Evolutionary conservation across 2,888 invertebrate genomes (phyloP).

Genomic region (Meliscaeva auricollis): DNA sequence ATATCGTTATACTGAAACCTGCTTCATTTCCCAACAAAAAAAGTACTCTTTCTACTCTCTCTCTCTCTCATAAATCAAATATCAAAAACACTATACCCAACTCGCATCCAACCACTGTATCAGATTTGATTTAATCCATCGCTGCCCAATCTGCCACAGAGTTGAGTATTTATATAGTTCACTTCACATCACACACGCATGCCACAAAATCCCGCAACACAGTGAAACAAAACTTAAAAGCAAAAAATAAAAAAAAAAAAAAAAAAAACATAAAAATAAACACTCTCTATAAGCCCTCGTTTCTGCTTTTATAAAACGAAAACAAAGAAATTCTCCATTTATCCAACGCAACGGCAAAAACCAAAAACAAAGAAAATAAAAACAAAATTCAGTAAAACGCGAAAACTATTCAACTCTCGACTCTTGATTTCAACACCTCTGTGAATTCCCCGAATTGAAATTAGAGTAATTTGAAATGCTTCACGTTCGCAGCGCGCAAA

Average conservation of each 20-base stretch:
- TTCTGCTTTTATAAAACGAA: background rate
- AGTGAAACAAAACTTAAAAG: constrained; percentile 17
- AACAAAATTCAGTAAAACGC: constrained; percentile 41
- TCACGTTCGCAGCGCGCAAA: constrained; percentile 60
- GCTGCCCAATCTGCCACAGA: background rate
- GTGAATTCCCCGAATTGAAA: constrained; percentile 74
- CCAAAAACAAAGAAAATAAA: constrained; percentile 1
- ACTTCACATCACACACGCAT: constrained; percentile 44
- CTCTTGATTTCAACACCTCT: constrained; percentile 75
- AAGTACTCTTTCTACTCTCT: background rate
- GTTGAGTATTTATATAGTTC: constrained; percentile 23
- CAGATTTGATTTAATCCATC: constrained; percentile 41
- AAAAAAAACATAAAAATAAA: constrained; percentile 35
- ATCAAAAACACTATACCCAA: background rate
- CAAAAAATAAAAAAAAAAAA: constrained; percentile 11
- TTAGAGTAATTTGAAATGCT: constrained; percentile 76
- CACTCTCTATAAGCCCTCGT: background rate
- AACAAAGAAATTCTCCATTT: constrained; percentile 37
- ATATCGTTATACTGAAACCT: constrained; percentile 13
- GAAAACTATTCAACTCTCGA: constrained; percentile 74
- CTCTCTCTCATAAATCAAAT: constrained; percentile 33
- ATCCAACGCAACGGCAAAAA: background rate
- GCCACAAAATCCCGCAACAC: constrained; percentile 46
- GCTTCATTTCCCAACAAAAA: background rate
- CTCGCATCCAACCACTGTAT: constrained; percentile 34